phyloP scores from a whole-genome alignment of 2,113 vertebrate species.

The Maylandia zebra region DNA sequence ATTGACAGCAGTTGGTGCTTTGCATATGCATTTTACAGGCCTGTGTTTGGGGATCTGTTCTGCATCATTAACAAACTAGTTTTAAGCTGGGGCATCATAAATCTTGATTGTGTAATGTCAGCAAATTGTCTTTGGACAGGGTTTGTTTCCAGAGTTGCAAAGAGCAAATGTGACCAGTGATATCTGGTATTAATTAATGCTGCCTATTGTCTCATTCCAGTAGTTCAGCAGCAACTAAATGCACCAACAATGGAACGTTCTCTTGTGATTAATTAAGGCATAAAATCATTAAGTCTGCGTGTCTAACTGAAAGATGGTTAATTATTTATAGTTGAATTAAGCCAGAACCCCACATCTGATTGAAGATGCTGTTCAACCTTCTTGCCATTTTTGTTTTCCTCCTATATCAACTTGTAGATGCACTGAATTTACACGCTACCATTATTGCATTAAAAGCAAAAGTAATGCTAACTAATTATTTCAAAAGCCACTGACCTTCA shows the following conservation, averaged over 20 bases:
- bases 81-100: conserved; percentile 38
- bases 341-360: conserved; percentile 33
- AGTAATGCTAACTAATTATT: not conserved
- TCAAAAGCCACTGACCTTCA: not conserved
- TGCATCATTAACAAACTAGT: conserved; percentile 43
- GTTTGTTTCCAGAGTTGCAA: conserved; percentile 47
- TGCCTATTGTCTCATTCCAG: conserved; percentile 44
- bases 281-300: conserved; percentile 45
- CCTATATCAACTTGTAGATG: not conserved
- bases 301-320: conserved; percentile 40
- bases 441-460: not conserved
- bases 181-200: conserved; percentile 64
- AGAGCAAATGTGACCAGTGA: conserved; percentile 47
- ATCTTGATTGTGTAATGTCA: conserved; percentile 55
- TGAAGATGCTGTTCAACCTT: conserved; percentile 26
- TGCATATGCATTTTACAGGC: conserved; percentile 33
- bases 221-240: conserved; percentile 53
- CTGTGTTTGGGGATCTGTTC: conserved; percentile 18
- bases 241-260: conserved; percentile 39
- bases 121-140: conserved; percentile 36
- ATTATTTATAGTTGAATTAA: conserved; percentile 63
- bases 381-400: conserved; percentile 24
- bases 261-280: conserved; percentile 61
- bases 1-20: conserved; percentile 39
- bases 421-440: not conserved